phyloP scores from a whole-genome alignment of 2,113 vertebrate genomes.

The Oxyruncus cristatus region DNA sequence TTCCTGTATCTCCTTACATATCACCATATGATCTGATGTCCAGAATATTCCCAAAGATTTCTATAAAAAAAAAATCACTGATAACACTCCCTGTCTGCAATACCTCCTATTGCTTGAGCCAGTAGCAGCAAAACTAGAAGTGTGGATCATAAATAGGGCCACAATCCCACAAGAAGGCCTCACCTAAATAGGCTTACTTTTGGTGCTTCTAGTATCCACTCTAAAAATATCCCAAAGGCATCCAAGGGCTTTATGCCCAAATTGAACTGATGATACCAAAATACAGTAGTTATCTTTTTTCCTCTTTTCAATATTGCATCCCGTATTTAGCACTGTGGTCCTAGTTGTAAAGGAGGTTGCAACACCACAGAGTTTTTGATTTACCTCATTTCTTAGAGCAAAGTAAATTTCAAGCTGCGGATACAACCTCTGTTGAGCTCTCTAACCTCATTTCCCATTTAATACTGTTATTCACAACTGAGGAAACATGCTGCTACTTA shows the following conservation, averaged over 20 bases:
- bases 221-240: not conserved
- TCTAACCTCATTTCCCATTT: not conserved
- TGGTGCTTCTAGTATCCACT: not conserved
- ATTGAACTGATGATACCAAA: not conserved
- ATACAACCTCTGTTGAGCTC: not conserved
- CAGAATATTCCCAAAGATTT: not conserved
- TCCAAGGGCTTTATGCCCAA: not conserved
- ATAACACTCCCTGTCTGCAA: not conserved
- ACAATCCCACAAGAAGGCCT: not conserved
- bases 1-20: not conserved
- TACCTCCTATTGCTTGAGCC: not conserved
- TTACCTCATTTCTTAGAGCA: not conserved
- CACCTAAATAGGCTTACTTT: not conserved
- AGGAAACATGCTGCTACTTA: not conserved
- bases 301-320: not conserved
- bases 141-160: not conserved
- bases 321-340: not conserved
- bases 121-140: not conserved
- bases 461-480: not conserved
- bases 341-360: not conserved
- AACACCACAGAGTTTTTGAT: not conserved
- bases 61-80: not conserved
- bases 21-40: not conserved
- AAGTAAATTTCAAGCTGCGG: not conserved
- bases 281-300: not conserved